Conservation (phyloP, 2,113 vertebrate species). For the Vireo altiloquus region DNA sequence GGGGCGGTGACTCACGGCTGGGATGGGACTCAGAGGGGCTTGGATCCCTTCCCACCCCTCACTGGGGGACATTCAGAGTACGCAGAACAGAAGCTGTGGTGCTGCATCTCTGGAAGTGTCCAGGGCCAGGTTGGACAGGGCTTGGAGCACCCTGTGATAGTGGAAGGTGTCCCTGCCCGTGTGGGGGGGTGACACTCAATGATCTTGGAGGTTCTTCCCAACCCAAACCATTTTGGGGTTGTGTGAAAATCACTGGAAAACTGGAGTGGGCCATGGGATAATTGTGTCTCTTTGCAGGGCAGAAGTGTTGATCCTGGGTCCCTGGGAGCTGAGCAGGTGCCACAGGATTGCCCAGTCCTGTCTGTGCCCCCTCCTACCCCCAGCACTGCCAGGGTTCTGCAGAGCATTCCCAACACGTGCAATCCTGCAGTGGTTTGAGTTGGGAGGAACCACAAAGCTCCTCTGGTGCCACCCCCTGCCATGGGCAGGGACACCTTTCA, state of each 20-base stretch:
- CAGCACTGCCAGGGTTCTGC: background rate
- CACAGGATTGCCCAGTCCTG: rapidly evolving
- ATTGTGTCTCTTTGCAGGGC: background rate
- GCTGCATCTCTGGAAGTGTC: background rate
- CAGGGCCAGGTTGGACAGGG: background rate
- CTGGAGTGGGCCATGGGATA: rapidly evolving
- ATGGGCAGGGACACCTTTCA: background rate
- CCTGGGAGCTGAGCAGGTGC: background rate
- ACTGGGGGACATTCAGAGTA: rapidly evolving
- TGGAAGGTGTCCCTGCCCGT: background rate
- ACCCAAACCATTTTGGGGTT: background rate
- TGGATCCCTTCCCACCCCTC: background rate
- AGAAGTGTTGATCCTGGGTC: background rate
- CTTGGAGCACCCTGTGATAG: background rate
- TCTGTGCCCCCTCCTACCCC: background rate
- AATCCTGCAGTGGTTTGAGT: background rate
- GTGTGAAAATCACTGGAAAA: background rate
- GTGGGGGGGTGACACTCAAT: rapidly evolving
- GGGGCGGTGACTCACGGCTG: background rate
- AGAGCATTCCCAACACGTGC: background rate
- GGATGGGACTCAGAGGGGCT: rapidly evolving
- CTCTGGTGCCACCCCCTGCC: background rate
- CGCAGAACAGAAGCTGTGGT: rapidly evolving
- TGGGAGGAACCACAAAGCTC: background rate
- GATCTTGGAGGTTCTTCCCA: background rate